A percentile compares a stretch with the other conserved stretches of the same genome.
phyloP scores from a whole-genome alignment of 30 jellyfish, hydroid and myxozoan genomes.

The Aurelia aurita complex sp. Pacific region DNA sequence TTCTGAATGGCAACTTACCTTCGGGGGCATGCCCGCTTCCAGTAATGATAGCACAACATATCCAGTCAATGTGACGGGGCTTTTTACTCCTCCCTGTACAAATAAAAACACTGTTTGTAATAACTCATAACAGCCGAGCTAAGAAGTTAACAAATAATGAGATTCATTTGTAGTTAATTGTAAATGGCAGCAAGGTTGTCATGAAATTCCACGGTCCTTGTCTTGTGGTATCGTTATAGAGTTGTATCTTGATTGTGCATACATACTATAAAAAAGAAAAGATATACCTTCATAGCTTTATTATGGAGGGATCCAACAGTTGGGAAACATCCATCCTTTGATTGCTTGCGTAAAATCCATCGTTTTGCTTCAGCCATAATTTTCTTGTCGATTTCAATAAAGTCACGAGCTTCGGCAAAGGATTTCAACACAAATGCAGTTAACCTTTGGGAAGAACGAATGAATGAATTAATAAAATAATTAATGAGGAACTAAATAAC shows the following conservation, averaged over 20 bases:
- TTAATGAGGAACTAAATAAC: neutral
- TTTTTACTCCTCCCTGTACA: slow-evolving; percentile 86
- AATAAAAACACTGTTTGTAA: neutral
- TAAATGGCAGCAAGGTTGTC: neutral
- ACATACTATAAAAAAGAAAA: neutral
- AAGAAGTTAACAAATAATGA: neutral
- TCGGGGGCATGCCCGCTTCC: slow-evolving; percentile 65
- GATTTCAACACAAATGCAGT: slow-evolving; percentile 92
- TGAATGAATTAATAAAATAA: neutral
- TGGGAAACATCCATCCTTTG: slow-evolving; percentile 80
- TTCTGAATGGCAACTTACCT: slow-evolving; percentile 23
- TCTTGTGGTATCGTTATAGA: no score
- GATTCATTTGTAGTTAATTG: neutral
- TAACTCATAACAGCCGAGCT: neutral
- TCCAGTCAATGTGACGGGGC: slow-evolving; percentile 88
- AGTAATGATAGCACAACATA: slow-evolving; percentile 80
- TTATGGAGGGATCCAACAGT: slow-evolving; percentile 81
- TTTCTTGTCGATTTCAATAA: slow-evolving; percentile 69
- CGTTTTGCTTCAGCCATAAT: slow-evolving; percentile 50
- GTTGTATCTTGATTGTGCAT: neutral
- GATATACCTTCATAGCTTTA: slow-evolving; percentile 75
- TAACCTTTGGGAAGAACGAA: slow-evolving; percentile 45
- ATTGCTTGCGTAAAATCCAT: slow-evolving; percentile 65
- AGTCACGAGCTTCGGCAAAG: slow-evolving; percentile 81
- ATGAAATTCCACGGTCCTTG: no score